Percentiles rank a stretch among this genome's conserved stretches.
Conservation (phyloP, 2,797 vertebrate genomes). For the Poecilia wingei region DNA sequence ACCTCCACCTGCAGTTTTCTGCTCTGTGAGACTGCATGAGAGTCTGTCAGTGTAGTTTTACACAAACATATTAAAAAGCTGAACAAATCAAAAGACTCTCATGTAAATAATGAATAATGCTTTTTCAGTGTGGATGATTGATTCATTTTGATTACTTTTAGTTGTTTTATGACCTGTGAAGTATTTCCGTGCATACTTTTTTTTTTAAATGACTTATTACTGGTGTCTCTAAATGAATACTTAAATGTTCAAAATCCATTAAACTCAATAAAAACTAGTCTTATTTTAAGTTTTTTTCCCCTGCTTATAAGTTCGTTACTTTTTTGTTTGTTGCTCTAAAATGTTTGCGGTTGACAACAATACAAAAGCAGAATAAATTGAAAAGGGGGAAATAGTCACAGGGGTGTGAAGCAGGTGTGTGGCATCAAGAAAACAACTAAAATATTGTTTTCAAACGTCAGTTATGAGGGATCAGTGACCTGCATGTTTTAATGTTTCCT, state of each 20-base stretch:
- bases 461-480: not conserved
- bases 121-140: not conserved
- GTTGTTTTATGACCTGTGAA: not conserved
- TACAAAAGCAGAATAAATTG: not conserved
- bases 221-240: not conserved
- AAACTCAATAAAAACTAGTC: not conserved
- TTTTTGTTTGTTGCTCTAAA: not conserved
- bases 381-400: not conserved
- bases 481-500: not conserved
- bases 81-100: not conserved
- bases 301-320: not conserved
- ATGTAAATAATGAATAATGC: not conserved
- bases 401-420: not conserved
- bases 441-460: not conserved
- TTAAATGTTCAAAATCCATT: not conserved
- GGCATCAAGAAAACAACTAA: not conserved
- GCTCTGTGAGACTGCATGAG: slow-evolving; percentile 18
- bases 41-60: slow-evolving; percentile 19
- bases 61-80: not conserved
- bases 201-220: no score
- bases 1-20: slow-evolving; percentile 33
- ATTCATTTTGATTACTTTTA: not conserved
- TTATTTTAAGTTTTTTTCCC: not conserved
- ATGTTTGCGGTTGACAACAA: not conserved
- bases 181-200: not conserved